Evolutionary conservation across 2,113 vertebrate genomes (phyloP).

Genomic region (Cyprinodon tularosa): DNA sequence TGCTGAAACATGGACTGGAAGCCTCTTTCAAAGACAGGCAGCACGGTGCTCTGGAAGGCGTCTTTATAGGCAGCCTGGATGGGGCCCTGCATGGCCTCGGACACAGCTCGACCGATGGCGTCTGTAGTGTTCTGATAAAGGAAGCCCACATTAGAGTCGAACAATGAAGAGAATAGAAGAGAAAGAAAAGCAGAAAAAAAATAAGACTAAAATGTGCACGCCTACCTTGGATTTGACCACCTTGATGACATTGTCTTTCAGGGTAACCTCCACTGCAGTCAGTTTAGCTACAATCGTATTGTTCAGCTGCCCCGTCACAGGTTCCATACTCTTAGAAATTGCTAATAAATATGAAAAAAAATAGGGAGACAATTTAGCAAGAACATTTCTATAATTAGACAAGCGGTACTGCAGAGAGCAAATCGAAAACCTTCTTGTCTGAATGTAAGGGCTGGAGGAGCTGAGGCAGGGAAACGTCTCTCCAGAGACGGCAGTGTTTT

Average conservation of each 20-base stretch:
- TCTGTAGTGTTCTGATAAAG: constrained; percentile 88
- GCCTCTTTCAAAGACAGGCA: constrained; percentile 95
- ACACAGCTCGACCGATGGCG: constrained; percentile 88
- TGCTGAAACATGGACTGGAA: constrained; percentile 99
- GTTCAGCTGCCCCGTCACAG: constrained; percentile 87
- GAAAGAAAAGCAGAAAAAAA: neutral
- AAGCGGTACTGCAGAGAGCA: neutral
- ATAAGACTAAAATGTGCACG: neutral
- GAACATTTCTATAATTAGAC: constrained; percentile 23
- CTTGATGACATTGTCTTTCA: constrained; percentile 93
- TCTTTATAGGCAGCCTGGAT: constrained; percentile 95
- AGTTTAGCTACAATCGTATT: constrained; percentile 88
- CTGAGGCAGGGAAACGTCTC: constrained; percentile 9
- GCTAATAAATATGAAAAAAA: constrained; percentile 53
- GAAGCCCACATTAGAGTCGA: neutral
- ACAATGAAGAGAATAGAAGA: neutral
- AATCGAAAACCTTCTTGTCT: neutral
- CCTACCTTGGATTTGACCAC: constrained; percentile 95
- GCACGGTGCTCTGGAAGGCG: constrained; percentile 90
- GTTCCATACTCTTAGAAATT: constrained; percentile 88
- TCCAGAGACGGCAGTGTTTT: constrained; percentile 24
- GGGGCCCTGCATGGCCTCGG: constrained; percentile 91
- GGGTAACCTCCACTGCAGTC: constrained; percentile 86
- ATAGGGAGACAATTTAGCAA: constrained; percentile 18
- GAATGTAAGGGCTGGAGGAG: constrained; percentile 20